A percentile compares a stretch with the other conserved stretches of the same genome.
These are phyloP conservation scores for Drosophila rellima DNA, from an alignment of 2,888 invertebrate genomes.

Conservation along the genomic window DNA sequence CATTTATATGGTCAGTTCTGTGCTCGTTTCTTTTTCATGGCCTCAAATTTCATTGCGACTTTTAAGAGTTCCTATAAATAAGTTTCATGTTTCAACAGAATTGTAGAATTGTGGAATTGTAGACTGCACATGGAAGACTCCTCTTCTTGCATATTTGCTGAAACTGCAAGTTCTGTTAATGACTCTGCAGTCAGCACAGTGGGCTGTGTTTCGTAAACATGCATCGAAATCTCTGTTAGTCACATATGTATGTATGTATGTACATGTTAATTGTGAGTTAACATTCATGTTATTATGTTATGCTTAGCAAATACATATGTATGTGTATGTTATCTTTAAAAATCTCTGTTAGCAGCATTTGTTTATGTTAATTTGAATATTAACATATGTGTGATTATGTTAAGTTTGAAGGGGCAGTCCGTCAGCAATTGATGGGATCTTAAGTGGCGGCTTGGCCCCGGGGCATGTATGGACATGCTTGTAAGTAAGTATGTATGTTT, in stretches of 20 bases:
- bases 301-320: neutral
- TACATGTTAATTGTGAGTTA: neutral
- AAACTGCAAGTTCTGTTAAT: conserved; percentile 16
- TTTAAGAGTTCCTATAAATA: conserved; percentile 23
- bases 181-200: conserved; percentile 6
- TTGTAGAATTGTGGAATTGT: conserved; percentile 10
- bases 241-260: too few species aligned
- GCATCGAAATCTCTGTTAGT: neutral
- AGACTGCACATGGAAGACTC: conserved; percentile 4
- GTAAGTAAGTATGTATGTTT: conserved; percentile 5
- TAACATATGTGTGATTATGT: conserved; percentile 12
- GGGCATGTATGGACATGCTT: conserved; percentile 23
- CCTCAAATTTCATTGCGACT: conserved; percentile 19
- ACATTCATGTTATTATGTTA: neutral
- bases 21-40: conserved; percentile 9
- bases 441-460: conserved; percentile 48
- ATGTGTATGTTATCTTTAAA: neutral
- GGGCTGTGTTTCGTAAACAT: neutral
- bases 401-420: conserved; percentile 8
- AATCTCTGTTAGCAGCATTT: conserved; percentile 2
- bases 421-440: conserved; percentile 46
- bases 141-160: conserved; percentile 2
- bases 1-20: conserved; percentile 19
- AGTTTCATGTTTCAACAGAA: conserved; percentile 21
- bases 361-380: conserved; percentile 5